These are phyloP conservation scores for Tilapia sparmanii DNA, from an alignment of 2,113 vertebrate species.

Conservation along the genomic window DNA sequence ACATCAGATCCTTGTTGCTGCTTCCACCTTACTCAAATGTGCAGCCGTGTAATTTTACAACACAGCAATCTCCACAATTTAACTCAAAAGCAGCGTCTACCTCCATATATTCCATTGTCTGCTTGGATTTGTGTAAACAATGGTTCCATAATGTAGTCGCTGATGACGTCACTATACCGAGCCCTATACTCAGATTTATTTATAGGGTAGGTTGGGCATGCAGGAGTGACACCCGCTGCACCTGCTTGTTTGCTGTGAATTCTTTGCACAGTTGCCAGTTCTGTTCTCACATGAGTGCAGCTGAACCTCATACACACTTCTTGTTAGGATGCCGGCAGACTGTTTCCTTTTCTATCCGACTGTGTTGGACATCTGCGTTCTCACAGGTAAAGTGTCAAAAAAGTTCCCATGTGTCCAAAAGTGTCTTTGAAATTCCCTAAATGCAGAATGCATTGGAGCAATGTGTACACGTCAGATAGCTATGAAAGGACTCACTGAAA, in stretches of 20 bases:
- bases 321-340: not conserved
- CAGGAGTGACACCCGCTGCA: not conserved
- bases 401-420: not conserved
- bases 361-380: not conserved
- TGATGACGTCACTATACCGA: not conserved
- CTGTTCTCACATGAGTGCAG: not conserved
- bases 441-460: not conserved
- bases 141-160: not conserved
- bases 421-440: not conserved
- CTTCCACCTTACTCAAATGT: not conserved
- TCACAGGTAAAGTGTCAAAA: not conserved
- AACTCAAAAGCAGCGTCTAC: not conserved
- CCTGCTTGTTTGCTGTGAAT: not conserved
- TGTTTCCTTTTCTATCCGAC: not conserved
- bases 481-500: not conserved
- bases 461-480: not conserved
- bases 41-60: not conserved
- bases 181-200: not conserved
- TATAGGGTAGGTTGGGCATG: not conserved
- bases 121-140: not conserved
- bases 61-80: not conserved
- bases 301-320: not conserved
- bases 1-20: fast-evolving
- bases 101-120: not conserved
- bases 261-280: not conserved